Base-by-base conservation (phyloP, 2,888 invertebrate genomes). In the Lamellibrachia satsuma region DNA sequence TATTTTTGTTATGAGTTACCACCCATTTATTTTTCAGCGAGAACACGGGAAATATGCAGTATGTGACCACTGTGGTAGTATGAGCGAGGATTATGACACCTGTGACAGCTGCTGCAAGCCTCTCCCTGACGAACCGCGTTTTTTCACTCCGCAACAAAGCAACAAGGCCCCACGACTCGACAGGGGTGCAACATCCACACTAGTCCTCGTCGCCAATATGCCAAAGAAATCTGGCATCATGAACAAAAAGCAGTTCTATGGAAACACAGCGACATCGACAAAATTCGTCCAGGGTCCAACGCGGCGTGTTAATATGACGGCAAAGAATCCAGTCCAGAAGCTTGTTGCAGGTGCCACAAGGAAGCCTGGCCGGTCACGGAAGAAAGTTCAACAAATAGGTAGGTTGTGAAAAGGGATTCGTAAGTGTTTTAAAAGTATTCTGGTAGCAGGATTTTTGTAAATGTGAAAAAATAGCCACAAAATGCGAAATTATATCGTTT, bases 51-150 rank as follows among this genome's bases (percentile, higher is more conserved):
- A 94, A 90, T 94, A 92, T 92, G 94, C 94, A 11, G 97, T 98
- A 1, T 98, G 98, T 96, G 97, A 97, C 94, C 97, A 97, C 94
- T 98, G 98, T 96, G 98, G 98, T 39, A 97, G 98, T 95, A 97
- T 98, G 91, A 98, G 98, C 92, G 97, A 97, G 95, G 98, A 98
- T 96, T 98, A 98, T 96, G 98, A 97, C 94, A 97, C 97, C 93
- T 98, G 98, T 97, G 97, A 98, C 96, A 96, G 97, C 97, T 97
- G 97, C 97, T 95, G 94, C 55, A 94, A 95, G 92, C 95, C 94
- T 92, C 95, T 97, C 27, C 95, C 96, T 9, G 94, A 93, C 7
- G 94, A 95, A 92, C 96, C 94, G 94, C 94, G 92, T 57, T 93
- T 91, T 90, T 94, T 91, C 92, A 75, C 15, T 55, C 94, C 94